Evolutionary conservation across 92 coral and sea anemone genomes (phyloP), one percentile per base, ranked within the genome.

Genomic region (Siderastrea siderea): DNA sequence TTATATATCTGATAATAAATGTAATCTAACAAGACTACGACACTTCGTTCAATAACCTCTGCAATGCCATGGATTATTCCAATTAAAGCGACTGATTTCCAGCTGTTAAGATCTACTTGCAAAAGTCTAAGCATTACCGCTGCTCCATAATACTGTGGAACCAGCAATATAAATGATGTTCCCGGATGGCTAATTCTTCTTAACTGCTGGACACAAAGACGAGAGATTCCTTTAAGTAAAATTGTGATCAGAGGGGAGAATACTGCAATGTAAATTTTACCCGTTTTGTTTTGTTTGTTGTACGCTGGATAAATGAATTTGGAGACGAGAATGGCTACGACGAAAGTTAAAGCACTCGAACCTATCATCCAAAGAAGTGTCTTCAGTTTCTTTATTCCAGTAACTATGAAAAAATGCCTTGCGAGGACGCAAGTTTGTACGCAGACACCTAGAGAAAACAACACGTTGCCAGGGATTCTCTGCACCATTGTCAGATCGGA

Each of bases 61-160:
- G 38, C 38, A 26, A 26, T 26, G 38, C 38, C 38, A 26, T 26
- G 38, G 38, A 26, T 26, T 26, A 26, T 26, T 26, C 38, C 38
- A 26, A 26, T 26, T 17, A 77, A 19, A 55, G 81, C 81, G 12
- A 77, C 13, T 6, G 68, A 16, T 77, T 77, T 77, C 13, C 55
- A 61, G 11, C 19, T 61, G 2, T 47, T 16, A 26, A 77, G 81
- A 61, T 61, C 71, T 13, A 50, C 83, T 61, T 78, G 70, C 51
- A 59, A 17, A 47, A 78, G 14, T 46, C 83, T 46, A 7, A 61
- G 6, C 38, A 26, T 26, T 47, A 78, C 44, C 43, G 70, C 83
- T 26, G 83, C 60, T 62, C 68, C 71, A 26, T 66, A 61, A 49
- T 79, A 61, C 57, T 61, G 14, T n/a, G 72, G 83, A 15, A 66